A percentile compares a stretch with the other conserved stretches of the same genome.
Conservation (phyloP, 2,888 invertebrate genomes). For the Drosophila colorata region DNA sequence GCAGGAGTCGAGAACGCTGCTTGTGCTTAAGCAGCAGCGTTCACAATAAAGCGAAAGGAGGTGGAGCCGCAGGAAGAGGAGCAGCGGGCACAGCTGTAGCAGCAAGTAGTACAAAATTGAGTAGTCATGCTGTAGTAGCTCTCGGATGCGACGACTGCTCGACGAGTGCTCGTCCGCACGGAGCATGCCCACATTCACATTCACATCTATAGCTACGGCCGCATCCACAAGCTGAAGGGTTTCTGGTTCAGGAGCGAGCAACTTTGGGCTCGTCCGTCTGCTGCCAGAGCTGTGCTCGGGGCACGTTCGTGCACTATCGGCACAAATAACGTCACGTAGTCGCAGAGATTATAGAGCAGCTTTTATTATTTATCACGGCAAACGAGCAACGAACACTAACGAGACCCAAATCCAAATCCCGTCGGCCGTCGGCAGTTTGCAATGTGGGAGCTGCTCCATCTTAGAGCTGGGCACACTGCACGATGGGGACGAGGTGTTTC, state of each 20-base stretch:
- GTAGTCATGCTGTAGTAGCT: slow-evolving; percentile 65
- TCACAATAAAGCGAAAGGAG: too few relatives aligned
- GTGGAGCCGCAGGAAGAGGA: neutral
- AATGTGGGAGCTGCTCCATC: slow-evolving; percentile 26
- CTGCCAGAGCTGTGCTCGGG: slow-evolving; percentile 48
- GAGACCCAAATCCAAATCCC: slow-evolving; percentile 77
- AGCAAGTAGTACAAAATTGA: slow-evolving; percentile 59
- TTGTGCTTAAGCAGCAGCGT: slow-evolving; percentile 41
- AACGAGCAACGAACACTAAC: slow-evolving; percentile 78
- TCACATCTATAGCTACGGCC: too few relatives aligned
- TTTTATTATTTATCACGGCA: slow-evolving; percentile 83
- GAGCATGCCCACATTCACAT: slow-evolving; percentile 32
- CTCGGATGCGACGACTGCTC: slow-evolving; percentile 43
- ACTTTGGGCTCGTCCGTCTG: neutral
- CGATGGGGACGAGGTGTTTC: neutral
- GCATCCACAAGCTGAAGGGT: slow-evolving; percentile 44
- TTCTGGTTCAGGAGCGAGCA: slow-evolving; percentile 13
- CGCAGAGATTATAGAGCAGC: slow-evolving; percentile 85
- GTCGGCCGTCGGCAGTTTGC: slow-evolving; percentile 68
- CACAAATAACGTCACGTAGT: slow-evolving; percentile 85
- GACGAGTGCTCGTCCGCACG: slow-evolving; percentile 26
- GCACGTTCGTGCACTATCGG: slow-evolving; percentile 83
- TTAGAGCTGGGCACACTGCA: slow-evolving; percentile 6
- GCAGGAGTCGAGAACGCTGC: slow-evolving; percentile 45
- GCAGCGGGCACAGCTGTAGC: slow-evolving; percentile 14